A percentile compares a stretch with the other conserved stretches of the same genome.
These are phyloP conservation scores for Chloroceryle amazona DNA, from an alignment of 2,797 vertebrate genomes.

Conservation along the genomic window DNA sequence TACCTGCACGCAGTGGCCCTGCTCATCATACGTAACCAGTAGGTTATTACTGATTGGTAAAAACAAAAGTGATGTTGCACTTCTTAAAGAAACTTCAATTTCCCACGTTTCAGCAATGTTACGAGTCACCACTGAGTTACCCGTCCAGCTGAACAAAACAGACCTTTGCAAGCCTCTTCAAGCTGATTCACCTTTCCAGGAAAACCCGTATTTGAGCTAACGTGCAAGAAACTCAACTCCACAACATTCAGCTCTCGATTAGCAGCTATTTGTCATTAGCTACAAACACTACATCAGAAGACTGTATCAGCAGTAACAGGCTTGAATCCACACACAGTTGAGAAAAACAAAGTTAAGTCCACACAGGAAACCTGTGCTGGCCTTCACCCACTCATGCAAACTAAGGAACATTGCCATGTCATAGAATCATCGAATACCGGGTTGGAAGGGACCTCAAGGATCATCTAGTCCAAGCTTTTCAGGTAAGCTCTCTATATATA, in stretches of 20 bases:
- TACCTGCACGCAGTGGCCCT: not conserved
- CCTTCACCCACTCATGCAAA: not conserved
- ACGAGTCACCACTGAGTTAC: not conserved
- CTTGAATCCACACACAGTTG: not conserved
- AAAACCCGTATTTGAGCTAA: not conserved
- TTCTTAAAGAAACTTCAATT: not conserved
- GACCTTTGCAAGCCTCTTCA: not conserved
- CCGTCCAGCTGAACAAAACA: not conserved
- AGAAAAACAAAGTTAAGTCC: conserved; percentile 38
- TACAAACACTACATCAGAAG: not conserved
- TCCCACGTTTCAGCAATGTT: not conserved
- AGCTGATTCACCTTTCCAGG: not conserved
- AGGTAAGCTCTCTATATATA: too few species aligned
- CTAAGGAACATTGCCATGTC: not conserved
- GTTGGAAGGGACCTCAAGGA: too few species aligned
- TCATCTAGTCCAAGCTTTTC: too few species aligned
- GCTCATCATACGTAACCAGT: not conserved
- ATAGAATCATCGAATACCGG: not conserved
- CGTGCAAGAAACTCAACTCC: not conserved
- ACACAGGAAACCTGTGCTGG: conserved; percentile 28
- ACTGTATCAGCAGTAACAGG: not conserved
- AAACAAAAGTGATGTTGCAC: not conserved
- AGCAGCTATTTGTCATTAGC: conserved; percentile 40
- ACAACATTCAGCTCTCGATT: conserved; percentile 5
- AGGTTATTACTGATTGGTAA: not conserved